Conservation (phyloP, 2,113 vertebrate species). For the Malurus melanocephalus region DNA sequence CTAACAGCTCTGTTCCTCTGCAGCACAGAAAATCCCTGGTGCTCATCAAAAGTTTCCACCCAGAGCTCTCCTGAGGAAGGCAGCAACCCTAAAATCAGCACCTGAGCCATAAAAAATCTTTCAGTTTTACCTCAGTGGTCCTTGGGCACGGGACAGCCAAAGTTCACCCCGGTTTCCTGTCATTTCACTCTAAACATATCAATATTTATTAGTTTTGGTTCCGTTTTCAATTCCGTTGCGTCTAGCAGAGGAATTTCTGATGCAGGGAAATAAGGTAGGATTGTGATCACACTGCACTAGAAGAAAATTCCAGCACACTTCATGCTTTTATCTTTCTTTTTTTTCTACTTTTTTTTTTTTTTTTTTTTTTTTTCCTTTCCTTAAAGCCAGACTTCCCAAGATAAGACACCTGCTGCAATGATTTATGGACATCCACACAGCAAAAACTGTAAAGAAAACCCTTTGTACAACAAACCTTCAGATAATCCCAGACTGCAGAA, state of each 20-base stretch:
- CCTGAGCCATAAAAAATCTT: background rate
- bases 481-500: background rate
- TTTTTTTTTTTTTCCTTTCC: background rate
- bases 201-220: background rate
- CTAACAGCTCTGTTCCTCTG: background rate
- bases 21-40: background rate
- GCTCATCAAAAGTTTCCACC: background rate
- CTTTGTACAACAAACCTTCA: background rate
- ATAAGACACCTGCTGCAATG: background rate
- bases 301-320: background rate
- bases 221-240: background rate
- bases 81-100: background rate
- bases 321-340: accelerated
- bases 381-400: background rate
- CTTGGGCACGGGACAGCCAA: background rate
- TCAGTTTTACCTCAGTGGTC: background rate
- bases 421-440: background rate
- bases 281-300: background rate
- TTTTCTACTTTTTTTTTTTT: too few species aligned
- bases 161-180: background rate
- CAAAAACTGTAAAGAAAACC: background rate
- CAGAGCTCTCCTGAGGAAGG: background rate
- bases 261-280: background rate
- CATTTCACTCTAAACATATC: background rate
- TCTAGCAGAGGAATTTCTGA: background rate